These are phyloP conservation scores for Charanyca ferruginea DNA, from an alignment of 2,888 invertebrate species.

Conservation along the genomic window DNA sequence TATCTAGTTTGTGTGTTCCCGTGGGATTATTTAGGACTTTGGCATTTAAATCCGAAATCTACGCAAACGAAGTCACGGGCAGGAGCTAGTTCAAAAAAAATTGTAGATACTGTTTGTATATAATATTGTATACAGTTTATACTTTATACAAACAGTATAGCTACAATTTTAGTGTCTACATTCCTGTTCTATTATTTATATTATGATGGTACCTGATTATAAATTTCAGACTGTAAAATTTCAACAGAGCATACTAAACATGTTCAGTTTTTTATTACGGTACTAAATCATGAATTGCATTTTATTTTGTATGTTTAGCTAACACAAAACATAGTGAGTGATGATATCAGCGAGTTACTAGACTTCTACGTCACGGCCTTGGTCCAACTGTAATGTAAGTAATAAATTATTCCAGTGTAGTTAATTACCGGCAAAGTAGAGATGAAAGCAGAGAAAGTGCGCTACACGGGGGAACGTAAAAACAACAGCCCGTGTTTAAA, in stretches of 20 bases:
- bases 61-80: too few species aligned
- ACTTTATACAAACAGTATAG: too few species aligned
- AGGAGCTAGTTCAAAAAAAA: too few species aligned
- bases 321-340: conserved; percentile 28
- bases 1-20: too few species aligned
- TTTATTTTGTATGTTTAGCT: conserved; percentile 12
- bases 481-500: conserved; percentile 54
- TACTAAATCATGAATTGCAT: conserved; percentile 13
- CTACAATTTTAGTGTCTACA: too few species aligned
- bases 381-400: conserved; percentile 55
- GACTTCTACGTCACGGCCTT: conserved; percentile 49
- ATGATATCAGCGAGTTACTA: conserved; percentile 41
- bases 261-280: conserved; percentile 7
- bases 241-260: not conserved
- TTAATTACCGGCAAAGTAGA: conserved; percentile 72
- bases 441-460: conserved; percentile 82
- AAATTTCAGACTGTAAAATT: conserved; percentile 1
- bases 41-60: too few species aligned
- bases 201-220: too few species aligned
- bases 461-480: conserved; percentile 49
- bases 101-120: too few species aligned
- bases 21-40: too few species aligned
- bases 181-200: too few species aligned
- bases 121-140: too few species aligned
- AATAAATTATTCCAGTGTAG: conserved; percentile 74